Base-by-base conservation (phyloP, 2,888 invertebrate species). In the Tetramorium bicarinatum region DNA sequence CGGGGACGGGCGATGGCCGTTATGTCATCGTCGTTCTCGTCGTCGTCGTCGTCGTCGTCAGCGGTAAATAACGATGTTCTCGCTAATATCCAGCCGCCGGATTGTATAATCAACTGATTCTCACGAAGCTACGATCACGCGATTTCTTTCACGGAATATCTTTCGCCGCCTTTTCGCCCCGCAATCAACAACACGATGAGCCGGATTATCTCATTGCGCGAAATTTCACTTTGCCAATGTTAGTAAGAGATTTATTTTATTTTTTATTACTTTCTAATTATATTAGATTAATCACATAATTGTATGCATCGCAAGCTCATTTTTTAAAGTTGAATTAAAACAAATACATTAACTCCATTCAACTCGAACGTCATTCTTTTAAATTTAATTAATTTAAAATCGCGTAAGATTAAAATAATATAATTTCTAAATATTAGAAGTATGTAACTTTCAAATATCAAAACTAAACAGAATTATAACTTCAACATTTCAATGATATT, bases 1-100 rank as follows among this genome's bases (percentile, higher is more conserved):
- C 47, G 84, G 69, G 88, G 85, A 83, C 87, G 85, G 86, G 87
- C 89, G 85, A 82, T 86, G 84, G 87, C 88, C 91, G 89, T 89
- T 91, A 89, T 86, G 89, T 90, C 87, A 49, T 64, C 64, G 47
- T 62, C 62, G 61, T 34, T 34, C 29, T 29, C 29, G 47, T 47
- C 62, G 64, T 18, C 49, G 52, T 38, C 52, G 64, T 15, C 54
- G 54, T 38, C 21, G 38, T 54, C 21, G 54, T 41, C 72, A 88
- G 74, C 91, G 90, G 91, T 92, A 93, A 92, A 92, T 93, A 92
- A 91, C 89, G 84, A 67, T 71, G 81, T 59, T 86, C 87, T 69
- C 87, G 69, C 82, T 74, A 82, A 52, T 76, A 75, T 38, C 41
- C 49, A 59, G 81, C 85, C 84, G 83, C 86, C 84, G 34, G 79